Evolutionary conservation across 2,113 vertebrate genomes (phyloP).

Genomic region (Mustela lutreola): DNA sequence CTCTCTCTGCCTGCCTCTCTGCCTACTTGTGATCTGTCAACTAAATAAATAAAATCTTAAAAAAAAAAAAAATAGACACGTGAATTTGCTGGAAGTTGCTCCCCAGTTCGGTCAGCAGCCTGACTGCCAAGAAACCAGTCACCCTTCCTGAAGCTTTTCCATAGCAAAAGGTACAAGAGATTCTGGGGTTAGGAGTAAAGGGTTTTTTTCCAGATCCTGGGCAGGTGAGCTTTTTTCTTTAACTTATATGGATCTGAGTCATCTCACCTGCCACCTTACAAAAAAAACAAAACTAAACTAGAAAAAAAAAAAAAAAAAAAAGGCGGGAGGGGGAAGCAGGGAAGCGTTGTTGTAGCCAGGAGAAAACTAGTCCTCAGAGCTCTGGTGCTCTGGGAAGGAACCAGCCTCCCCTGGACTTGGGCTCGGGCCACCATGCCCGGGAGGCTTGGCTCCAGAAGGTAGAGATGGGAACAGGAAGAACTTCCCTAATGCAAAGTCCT

Average conservation of each 20-base stretch:
- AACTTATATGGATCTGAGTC: background rate
- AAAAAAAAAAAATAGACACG: background rate
- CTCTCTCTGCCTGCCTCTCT: too few species aligned
- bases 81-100: background rate
- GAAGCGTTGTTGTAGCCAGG: rapidly evolving
- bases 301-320: slow-evolving; percentile 51
- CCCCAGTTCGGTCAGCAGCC: background rate
- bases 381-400: background rate
- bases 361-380: background rate
- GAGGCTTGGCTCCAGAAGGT: background rate
- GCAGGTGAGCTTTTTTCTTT: slow-evolving; percentile 16
- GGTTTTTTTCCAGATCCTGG: slow-evolving; percentile 58
- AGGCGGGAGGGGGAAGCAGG: slow-evolving; percentile 19
- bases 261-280: background rate
- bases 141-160: slow-evolving; percentile 30
- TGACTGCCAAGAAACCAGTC: slow-evolving; percentile 29
- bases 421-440: background rate
- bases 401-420: background rate
- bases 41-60: too few species aligned
- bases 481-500: background rate
- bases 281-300: background rate
- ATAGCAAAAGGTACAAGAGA: slow-evolving; percentile 58
- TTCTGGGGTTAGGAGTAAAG: slow-evolving; percentile 31
- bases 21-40: too few species aligned
- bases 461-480: background rate